phyloP scores from a whole-genome alignment of 2,113 vertebrate genomes.

The Centropus bengalensis region DNA sequence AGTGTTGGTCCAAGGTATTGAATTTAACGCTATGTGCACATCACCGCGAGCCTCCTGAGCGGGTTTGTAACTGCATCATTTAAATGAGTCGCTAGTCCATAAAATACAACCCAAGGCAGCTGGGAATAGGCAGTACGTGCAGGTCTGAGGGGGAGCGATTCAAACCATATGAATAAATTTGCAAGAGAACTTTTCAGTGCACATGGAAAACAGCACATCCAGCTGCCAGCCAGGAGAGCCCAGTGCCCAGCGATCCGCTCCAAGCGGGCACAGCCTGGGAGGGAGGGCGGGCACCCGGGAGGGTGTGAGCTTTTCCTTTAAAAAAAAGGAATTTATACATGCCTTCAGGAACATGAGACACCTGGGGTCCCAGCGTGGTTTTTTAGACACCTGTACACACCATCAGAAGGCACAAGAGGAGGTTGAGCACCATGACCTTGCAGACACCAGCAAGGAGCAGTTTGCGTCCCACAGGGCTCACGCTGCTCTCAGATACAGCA shows the following conservation, averaged over 20 bases:
- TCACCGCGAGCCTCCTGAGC: accelerated
- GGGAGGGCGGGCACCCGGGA: neutral
- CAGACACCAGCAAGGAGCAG: neutral
- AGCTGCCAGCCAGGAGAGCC: neutral
- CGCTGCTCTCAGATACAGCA: accelerated
- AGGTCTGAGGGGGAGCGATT: accelerated
- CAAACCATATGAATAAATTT: accelerated
- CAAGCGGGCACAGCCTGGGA: accelerated
- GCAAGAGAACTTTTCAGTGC: too few species aligned
- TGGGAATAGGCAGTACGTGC: accelerated
- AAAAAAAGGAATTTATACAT: neutral
- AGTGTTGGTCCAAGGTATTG: accelerated
- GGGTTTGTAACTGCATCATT: neutral
- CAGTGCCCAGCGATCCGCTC: accelerated
- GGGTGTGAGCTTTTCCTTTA: neutral
- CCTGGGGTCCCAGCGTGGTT: accelerated
- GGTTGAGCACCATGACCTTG: accelerated
- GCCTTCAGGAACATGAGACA: neutral
- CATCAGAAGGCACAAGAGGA: accelerated
- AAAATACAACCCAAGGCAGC: neutral
- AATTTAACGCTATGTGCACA: accelerated
- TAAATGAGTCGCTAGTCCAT: accelerated
- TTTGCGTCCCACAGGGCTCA: accelerated
- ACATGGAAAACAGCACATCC: accelerated
- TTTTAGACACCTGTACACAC: too few species aligned